phyloP scores from a whole-genome alignment of 64 coral and sea anemone species.

The Porites lutea region DNA sequence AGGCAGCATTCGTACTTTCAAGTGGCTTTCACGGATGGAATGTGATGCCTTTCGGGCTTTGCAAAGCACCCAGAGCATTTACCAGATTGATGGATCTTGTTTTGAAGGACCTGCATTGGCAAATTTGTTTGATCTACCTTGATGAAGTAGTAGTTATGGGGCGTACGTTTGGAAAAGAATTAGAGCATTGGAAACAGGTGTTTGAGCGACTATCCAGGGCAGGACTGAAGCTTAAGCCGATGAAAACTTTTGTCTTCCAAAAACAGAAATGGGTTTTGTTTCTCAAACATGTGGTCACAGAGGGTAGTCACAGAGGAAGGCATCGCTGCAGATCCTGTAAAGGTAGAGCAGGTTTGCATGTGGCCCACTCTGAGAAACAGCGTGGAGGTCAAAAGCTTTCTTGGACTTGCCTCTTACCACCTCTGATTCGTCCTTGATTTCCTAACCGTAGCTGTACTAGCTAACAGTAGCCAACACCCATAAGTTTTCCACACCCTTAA shows the following conservation, averaged over 20 bases:
- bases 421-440: conserved; percentile 7
- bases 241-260: conserved; percentile 41
- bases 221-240: conserved; percentile 54
- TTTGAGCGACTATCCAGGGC: conserved; percentile 29
- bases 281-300: conserved; percentile 6
- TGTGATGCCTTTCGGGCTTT: conserved; percentile 57
- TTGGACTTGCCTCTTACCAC: conserved; percentile 17
- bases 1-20: conserved; percentile 20
- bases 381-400: background rate
- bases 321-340: conserved; percentile 1
- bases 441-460: background rate
- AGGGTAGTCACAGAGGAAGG: background rate
- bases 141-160: conserved; percentile 53
- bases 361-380: background rate
- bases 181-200: background rate
- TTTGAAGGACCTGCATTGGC: conserved; percentile 24
- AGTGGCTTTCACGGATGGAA: conserved; percentile 50
- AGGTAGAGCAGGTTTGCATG: conserved; percentile 8
- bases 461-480: background rate
- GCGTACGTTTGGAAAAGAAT: conserved; percentile 9
- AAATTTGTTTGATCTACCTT: conserved; percentile 26
- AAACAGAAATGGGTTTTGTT: background rate
- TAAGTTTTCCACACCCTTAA: too few species aligned
- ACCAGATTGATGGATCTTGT: conserved; percentile 65
- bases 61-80: conserved; percentile 29